phyloP scores from a whole-genome alignment of 2,888 invertebrate species.

The Ceraclea dissimilis region DNA sequence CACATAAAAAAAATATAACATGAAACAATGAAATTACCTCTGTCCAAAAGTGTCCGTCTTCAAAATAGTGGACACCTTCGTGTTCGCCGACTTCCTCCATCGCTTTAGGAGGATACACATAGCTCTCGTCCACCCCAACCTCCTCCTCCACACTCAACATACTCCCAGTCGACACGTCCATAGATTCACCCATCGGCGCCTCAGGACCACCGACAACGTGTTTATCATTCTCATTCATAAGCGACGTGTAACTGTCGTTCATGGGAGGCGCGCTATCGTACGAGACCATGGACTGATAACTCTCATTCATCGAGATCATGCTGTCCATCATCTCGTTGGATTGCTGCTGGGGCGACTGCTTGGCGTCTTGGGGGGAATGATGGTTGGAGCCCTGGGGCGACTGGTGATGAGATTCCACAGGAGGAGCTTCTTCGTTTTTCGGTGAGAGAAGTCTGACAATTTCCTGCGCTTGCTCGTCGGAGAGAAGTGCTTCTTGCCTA shows the following conservation, averaged over 20 bases:
- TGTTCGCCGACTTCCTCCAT: constrained; percentile 67
- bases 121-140: constrained; percentile 37
- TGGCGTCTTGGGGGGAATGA: constrained; percentile 10
- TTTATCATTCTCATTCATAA: constrained; percentile 19
- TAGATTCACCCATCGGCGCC: constrained; percentile 28
- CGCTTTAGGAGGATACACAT: constrained; percentile 56
- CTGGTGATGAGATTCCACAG: constrained; percentile 30
- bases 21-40: too few relatives aligned
- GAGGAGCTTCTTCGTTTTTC: constrained; percentile 35
- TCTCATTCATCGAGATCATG: constrained; percentile 49
- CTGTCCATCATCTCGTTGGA: constrained; percentile 29
- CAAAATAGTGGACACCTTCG: constrained; percentile 83
- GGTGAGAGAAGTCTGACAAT: constrained; percentile 73
- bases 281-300: constrained; percentile 50
- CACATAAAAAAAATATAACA: too few relatives aligned
- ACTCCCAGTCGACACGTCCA: constrained; percentile 26
- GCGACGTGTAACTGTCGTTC: constrained; percentile 22
- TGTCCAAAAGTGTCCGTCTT: constrained; percentile 91
- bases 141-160: constrained; percentile 32
- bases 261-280: constrained; percentile 37
- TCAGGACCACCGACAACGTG: constrained; percentile 18
- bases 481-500: constrained; percentile 74
- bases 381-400: background rate
- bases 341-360: constrained; percentile 24
- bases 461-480: constrained; percentile 87